phyloP scores from a whole-genome alignment of 2,888 invertebrate genomes.

The Chymomyza fuscimana region DNA sequence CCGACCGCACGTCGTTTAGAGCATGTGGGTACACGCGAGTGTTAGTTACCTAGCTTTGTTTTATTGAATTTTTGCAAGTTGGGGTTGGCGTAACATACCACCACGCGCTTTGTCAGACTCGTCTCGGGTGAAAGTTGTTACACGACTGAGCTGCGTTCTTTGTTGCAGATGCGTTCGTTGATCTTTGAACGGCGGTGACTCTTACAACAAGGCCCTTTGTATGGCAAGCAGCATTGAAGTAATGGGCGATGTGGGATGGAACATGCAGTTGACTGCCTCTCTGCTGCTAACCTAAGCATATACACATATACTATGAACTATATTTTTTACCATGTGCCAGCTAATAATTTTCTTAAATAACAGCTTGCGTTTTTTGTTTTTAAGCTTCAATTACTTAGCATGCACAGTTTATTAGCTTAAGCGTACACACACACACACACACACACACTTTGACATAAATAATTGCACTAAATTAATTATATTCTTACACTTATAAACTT shows the following conservation, averaged over 20 bases:
- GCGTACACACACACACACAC: constrained; percentile 21
- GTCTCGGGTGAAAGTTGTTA: constrained; percentile 62
- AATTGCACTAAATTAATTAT: background rate
- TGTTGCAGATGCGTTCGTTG: constrained; percentile 49
- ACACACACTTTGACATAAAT: background rate
- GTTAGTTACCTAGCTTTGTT: constrained; percentile 31
- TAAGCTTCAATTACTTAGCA: constrained; percentile 53
- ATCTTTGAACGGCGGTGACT: constrained; percentile 52
- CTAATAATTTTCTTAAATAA: constrained; percentile 43
- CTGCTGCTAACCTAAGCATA: background rate
- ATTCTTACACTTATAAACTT: constrained; percentile 24
- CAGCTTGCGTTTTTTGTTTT: constrained; percentile 49
- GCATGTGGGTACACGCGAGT: constrained; percentile 17
- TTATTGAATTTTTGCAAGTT: constrained; percentile 39
- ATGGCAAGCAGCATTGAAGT: background rate
- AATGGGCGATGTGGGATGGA: background rate
- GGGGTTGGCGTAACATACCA: background rate
- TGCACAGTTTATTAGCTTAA: constrained; percentile 51
- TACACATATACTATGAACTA: background rate
- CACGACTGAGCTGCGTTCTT: constrained; percentile 34
- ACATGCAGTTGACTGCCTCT: background rate
- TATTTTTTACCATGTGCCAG: background rate
- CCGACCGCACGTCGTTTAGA: background rate
- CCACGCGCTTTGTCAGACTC: constrained; percentile 6
- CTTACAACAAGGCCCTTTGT: constrained; percentile 14